Evolutionary conservation across 2,797 vertebrate genomes (phyloP).

Genomic region (Limosa lapponica): DNA sequence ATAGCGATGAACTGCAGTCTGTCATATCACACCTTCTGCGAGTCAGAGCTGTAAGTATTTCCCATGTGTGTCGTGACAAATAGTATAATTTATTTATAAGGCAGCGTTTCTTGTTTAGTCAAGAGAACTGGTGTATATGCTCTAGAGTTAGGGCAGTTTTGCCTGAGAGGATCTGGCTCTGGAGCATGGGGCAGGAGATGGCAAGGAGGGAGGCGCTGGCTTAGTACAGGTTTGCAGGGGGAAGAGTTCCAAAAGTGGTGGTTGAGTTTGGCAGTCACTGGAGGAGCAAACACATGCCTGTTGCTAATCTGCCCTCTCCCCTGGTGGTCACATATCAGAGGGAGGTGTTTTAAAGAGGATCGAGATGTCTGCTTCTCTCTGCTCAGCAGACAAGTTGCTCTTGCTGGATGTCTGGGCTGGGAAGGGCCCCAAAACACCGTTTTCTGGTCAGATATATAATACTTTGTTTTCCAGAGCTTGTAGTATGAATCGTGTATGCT

Average conservation of each 20-base stretch:
- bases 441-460: background rate
- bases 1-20: slow-evolving; percentile 93
- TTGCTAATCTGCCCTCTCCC: background rate
- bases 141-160: background rate
- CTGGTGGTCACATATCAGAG: background rate
- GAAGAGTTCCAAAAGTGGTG: background rate
- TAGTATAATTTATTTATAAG: slow-evolving; percentile 35
- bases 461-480: background rate
- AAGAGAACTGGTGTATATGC: background rate
- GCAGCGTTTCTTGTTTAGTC: slow-evolving; percentile 18
- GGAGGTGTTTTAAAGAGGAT: background rate
- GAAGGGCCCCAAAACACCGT: background rate
- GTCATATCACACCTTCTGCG: slow-evolving; percentile 95
- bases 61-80: slow-evolving; percentile 60
- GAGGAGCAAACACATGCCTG: background rate
- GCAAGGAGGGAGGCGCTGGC: background rate
- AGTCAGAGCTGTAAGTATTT: slow-evolving; percentile 90
- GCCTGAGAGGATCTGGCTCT: background rate
- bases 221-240: background rate
- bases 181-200: background rate
- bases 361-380: background rate
- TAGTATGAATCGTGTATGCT: background rate
- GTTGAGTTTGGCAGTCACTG: background rate
- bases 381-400: background rate
- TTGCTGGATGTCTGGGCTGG: background rate